Base-by-base conservation (phyloP, 2,797 vertebrate genomes). In the Pterois miles region DNA sequence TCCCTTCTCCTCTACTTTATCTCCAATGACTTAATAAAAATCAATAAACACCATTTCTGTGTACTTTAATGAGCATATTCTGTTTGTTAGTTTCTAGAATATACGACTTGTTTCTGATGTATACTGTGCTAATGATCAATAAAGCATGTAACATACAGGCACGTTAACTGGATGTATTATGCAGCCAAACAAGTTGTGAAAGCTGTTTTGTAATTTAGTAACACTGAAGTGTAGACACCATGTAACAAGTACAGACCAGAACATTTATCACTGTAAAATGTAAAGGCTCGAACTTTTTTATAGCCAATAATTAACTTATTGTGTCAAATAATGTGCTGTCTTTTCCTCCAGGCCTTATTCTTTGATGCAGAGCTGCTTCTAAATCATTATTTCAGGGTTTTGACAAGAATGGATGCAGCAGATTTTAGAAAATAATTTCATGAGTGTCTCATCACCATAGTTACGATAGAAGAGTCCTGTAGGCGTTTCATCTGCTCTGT, bases 371-470 rank as follows among this genome's bases (percentile, higher is more conserved):
- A 76, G 36, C 36, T 38, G 22, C 20, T 78, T 6, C 36, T 70
- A 48, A 73, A 77, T 72, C 33, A 75, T 65, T 48, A 57, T 66
- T 40, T 48, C 70, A 56, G 14, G 53, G 31, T 43, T 64, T 34
- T 57, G 54, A 65, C 11, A 2, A 40, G 23, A 70, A 31, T 54
- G 23, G 36, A 66, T 43, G 29, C 20, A 59, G 11, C 38, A 67
- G 60, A 54, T 59, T 71, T 58, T 48, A 62, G 56, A 12, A 57
- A 56, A 59, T 63, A 9, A 52, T 71, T 76, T 76, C n/a, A 76
- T 40, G 5, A 72, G 53, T 25, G 50, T 70, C 67, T 81, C 52
- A 78, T 79, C 73, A 65, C 74, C 74, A 80, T 81, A 82, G 65
- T 73, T 77, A 82, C 65, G 62, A 75, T 18, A 67, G 59, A 66